These are phyloP conservation scores for Propsilocerus akamusi DNA, from an alignment of 1,140 invertebrate genomes.

Conservation along the genomic window DNA sequence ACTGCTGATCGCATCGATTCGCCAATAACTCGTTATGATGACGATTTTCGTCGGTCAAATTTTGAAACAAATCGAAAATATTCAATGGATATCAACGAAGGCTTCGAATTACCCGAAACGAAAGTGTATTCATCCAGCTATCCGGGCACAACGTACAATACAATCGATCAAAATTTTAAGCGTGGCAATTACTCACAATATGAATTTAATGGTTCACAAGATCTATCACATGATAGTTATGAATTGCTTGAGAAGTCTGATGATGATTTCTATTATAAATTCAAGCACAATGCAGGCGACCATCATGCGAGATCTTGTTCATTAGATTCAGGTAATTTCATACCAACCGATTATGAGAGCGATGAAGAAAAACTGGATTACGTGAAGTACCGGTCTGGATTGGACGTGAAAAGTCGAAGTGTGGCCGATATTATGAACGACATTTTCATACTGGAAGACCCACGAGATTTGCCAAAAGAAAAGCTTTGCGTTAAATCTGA, in stretches of 20 bases:
- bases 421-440: constrained; percentile 25
- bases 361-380: constrained; percentile 29
- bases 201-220: constrained; percentile 50
- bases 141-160: constrained; percentile 49
- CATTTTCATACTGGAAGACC: constrained; percentile 47
- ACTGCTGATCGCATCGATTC: constrained; percentile 37
- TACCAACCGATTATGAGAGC: constrained; percentile 41
- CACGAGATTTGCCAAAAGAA: constrained; percentile 40
- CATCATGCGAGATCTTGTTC: constrained; percentile 38
- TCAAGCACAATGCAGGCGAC: constrained; percentile 19
- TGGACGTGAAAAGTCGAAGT: constrained; percentile 34
- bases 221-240: constrained; percentile 75
- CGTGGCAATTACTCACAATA: constrained; percentile 34
- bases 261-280: constrained; percentile 32
- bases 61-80: constrained; percentile 25
- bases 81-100: constrained; percentile 21
- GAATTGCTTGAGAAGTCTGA: constrained; percentile 61
- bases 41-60: constrained; percentile 34
- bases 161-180: constrained; percentile 28
- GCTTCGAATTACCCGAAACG: constrained; percentile 17
- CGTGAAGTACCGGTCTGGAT: constrained; percentile 22
- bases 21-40: constrained; percentile 56
- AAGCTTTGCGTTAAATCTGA: constrained; percentile 45
- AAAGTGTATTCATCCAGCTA: constrained; percentile 69
- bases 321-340: constrained; percentile 45